Percentiles rank a stretch among this genome's conserved stretches.
phyloP scores from a whole-genome alignment of 35 echinoderm and acorn worm genomes.

The Antedon bifida region DNA sequence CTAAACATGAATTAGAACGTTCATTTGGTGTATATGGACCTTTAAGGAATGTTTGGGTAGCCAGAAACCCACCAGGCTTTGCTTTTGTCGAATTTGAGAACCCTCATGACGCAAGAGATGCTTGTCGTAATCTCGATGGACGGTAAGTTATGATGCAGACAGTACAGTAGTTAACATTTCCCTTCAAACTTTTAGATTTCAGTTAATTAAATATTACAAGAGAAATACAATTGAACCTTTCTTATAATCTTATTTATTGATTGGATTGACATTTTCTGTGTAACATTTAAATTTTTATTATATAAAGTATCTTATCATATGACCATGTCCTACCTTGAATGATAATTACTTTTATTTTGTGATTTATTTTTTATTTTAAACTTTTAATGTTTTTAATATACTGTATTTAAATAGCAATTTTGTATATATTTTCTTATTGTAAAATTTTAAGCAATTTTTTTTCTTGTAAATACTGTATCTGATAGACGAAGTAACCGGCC shows the following conservation, averaged over 20 bases:
- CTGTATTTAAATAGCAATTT: too few species aligned
- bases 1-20: conserved; percentile 72
- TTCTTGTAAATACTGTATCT: too few species aligned
- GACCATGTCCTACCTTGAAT: too few species aligned
- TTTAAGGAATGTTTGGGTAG: conserved; percentile 78
- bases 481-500: too few species aligned
- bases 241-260: not conserved
- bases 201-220: not conserved
- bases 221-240: not conserved
- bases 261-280: not conserved
- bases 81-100: conserved; percentile 82
- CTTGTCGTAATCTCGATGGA: conserved; percentile 46
- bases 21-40: conserved; percentile 57
- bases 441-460: too few species aligned
- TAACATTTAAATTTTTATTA: too few species aligned
- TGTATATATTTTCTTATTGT: too few species aligned
- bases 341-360: too few species aligned
- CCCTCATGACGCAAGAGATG: conserved; percentile 50
- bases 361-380: too few species aligned
- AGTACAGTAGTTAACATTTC: not conserved
- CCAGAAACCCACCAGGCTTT: conserved; percentile 85
- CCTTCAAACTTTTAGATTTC: not conserved
- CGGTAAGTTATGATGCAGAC: conserved; percentile 26
- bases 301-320: too few species aligned
- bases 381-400: too few species aligned